Evolutionary conservation across 2,797 vertebrate species (phyloP).

Genomic region (Platyrinchus mystaceus): DNA sequence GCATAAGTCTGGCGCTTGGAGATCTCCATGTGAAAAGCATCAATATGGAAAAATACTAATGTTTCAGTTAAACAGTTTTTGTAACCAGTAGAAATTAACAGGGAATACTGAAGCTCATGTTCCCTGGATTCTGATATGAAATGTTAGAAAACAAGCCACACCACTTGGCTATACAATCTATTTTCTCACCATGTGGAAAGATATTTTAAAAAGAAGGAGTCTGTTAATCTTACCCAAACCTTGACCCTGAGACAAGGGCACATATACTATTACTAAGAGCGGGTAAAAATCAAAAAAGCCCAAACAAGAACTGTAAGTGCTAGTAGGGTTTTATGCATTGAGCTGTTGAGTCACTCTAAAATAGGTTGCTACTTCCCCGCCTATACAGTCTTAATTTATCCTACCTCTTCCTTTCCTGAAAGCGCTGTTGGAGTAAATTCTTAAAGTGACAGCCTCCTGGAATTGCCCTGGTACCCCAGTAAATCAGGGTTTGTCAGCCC

Average conservation of each 20-base stretch:
- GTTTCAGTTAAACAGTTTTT: background rate
- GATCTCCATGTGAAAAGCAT: background rate
- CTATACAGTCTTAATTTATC: slow-evolving; percentile 8
- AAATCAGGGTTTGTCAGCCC: slow-evolving; percentile 20
- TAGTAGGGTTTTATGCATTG: background rate
- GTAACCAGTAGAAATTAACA: background rate
- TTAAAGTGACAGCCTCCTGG: background rate
- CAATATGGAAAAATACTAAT: background rate
- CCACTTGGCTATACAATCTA: background rate
- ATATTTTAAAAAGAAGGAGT: background rate
- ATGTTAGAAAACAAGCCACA: background rate
- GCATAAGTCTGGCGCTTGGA: slow-evolving; percentile 2
- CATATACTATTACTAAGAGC: background rate
- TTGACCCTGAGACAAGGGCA: background rate
- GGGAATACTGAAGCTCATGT: background rate
- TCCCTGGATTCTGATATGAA: background rate
- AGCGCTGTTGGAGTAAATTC: slow-evolving; percentile 7
- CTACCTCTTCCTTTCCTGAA: background rate
- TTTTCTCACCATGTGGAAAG: background rate
- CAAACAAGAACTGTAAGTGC: background rate
- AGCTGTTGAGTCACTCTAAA: background rate
- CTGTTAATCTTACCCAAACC: background rate
- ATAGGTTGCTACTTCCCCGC: background rate
- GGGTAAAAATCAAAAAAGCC: background rate
- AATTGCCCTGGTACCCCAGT: slow-evolving; percentile 7